These are phyloP conservation scores for Mormoops blainvillei DNA, from an alignment of 2,113 vertebrate species.

Conservation along the genomic window DNA sequence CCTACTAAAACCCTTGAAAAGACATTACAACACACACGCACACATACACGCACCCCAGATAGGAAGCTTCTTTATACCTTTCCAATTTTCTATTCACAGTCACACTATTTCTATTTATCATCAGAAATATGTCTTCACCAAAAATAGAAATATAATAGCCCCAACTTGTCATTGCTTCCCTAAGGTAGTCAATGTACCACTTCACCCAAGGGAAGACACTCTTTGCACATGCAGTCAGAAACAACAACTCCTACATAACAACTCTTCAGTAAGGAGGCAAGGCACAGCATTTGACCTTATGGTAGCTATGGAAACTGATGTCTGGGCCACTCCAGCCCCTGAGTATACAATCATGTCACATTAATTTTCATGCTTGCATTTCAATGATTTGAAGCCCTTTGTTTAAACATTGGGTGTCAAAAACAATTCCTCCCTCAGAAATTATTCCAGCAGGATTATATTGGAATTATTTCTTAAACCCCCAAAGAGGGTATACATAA, in stretches of 20 bases:
- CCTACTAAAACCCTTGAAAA: not conserved
- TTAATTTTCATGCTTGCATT: not conserved
- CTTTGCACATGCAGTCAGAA: not conserved
- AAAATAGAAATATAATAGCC: not conserved
- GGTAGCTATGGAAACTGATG: not conserved
- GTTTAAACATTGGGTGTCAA: not conserved
- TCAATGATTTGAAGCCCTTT: not conserved
- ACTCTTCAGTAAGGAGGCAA: not conserved
- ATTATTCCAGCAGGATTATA: not conserved
- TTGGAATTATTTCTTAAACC: not conserved
- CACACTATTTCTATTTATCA: not conserved
- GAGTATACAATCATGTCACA: not conserved
- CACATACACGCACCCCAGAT: not conserved
- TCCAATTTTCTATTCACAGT: not conserved
- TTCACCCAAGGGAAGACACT: not conserved
- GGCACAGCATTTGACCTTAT: not conserved
- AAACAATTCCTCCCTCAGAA: not conserved
- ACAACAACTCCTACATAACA: not conserved
- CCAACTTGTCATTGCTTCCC: not conserved
- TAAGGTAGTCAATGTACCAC: not conserved
- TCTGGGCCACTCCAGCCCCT: not conserved
- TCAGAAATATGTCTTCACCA: not conserved
- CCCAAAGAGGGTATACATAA: not conserved
- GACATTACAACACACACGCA: not conserved
- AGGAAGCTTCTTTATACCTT: not conserved